A percentile compares a stretch with the other conserved stretches of the same genome.
Evolutionary conservation across 2,113 vertebrate genomes (phyloP).

Genomic region (Ptychochromis oligacanthus): DNA sequence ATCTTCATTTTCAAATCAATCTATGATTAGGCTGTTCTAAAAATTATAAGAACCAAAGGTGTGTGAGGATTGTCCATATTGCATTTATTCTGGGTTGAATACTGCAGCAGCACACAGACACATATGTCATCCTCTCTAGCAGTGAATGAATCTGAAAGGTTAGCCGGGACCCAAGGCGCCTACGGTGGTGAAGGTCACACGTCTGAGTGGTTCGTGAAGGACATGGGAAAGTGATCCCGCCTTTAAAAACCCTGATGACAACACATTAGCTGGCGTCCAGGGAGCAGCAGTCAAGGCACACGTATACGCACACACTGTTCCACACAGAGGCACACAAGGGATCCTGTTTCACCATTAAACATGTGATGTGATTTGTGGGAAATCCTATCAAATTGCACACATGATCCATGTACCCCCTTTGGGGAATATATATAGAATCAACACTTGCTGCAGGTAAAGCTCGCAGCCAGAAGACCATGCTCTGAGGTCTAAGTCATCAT

Average conservation of each 20-base stretch:
- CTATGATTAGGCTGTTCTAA: background rate
- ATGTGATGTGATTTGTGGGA: constrained; percentile 47
- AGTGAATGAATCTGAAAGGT: constrained; percentile 42
- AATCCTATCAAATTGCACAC: constrained; percentile 48
- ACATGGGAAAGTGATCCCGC: constrained; percentile 56
- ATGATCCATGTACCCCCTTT: constrained; percentile 20
- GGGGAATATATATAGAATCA: background rate
- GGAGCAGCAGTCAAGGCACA: constrained; percentile 32
- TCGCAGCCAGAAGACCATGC: background rate
- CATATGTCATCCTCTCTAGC: constrained; percentile 12
- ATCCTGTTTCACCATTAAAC: constrained; percentile 44
- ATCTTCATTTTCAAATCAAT: background rate
- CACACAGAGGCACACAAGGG: background rate
- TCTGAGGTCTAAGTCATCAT: background rate
- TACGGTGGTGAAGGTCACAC: constrained; percentile 58
- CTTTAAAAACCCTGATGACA: constrained; percentile 56
- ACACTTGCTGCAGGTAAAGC: background rate
- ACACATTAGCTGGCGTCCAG: constrained; percentile 51
- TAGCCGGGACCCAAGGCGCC: constrained; percentile 31
- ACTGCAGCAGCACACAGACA: background rate
- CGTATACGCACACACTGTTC: background rate
- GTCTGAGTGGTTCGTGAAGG: constrained; percentile 56
- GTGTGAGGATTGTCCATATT: background rate
- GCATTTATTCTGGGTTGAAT: background rate
- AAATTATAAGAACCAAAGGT: background rate